Base-by-base conservation (phyloP, 92 coral and sea anemone genomes). In the Epizoanthus illoricatus region DNA sequence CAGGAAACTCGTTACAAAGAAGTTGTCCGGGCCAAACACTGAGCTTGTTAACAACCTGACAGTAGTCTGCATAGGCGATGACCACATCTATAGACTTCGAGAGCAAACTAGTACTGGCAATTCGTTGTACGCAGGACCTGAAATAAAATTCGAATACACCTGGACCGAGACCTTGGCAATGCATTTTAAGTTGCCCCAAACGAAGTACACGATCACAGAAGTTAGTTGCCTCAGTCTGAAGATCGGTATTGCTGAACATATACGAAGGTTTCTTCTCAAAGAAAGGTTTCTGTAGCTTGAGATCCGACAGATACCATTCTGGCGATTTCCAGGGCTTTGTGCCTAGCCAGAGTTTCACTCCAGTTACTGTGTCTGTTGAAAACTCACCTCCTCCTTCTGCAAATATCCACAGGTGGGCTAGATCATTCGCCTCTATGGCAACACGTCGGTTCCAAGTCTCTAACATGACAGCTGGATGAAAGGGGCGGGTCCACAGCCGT, bases 271-370 rank as follows among this genome's bases (percentile, higher is more conserved):
- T 68, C 21, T 23, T 65, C 68, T 66, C 59, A 54, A 39, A 85
- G 59, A 90, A 84, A 18, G 90, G 75, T 61, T 85, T 73, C 39
- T 86, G 81, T 17, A 90, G 84, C 49, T 79, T 56, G 28, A 78
- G 71, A 66, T 79, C 87, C 28, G 92, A 90, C 75, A 71, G 80
- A 23, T 58, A 70, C 92, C 92, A 90, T 43, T 36, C 10, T 0
- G 92, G 90, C n/a, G 55, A 71, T 60, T 65, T 80, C 92, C 92
- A 90, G n/a, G 92, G 92, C 7, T 71, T 61, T 59, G 84, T 79
- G 17, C 84, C 83, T 60, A 90, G 58, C 64, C 55, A 13, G 16
- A 90, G 74, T 18, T 84, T 54, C 8, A 79, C 41, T 19, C 74
- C 73, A 21, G 87, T 80, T n/a, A 54, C 74, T 54, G 56, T 36